These are phyloP conservation scores for Ptychoptera contaminata DNA, from an alignment of 2,888 invertebrate species.

Conservation along the genomic window DNA sequence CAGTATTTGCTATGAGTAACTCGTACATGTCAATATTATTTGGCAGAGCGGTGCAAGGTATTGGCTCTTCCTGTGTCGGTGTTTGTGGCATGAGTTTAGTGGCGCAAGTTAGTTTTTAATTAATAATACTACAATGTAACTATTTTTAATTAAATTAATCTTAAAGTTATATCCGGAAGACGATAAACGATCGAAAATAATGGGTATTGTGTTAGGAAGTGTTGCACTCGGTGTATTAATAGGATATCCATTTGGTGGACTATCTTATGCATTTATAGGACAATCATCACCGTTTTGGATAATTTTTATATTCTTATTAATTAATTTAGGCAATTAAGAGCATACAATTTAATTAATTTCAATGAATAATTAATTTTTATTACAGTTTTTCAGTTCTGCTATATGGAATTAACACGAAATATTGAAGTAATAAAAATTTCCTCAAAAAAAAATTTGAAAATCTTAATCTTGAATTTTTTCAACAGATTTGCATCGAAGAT, in stretches of 20 bases:
- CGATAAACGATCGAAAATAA: slow-evolving; percentile 40
- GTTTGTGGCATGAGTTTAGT: slow-evolving; percentile 71
- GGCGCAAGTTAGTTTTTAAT: slow-evolving; percentile 31
- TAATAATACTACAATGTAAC: not conserved
- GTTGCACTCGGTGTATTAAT: slow-evolving; percentile 64
- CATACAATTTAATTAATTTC: not conserved
- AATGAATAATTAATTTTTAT: not conserved
- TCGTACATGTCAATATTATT: slow-evolving; percentile 50
- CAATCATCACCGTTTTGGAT: slow-evolving; percentile 60
- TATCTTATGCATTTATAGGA: slow-evolving; percentile 58
- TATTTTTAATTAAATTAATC: not conserved
- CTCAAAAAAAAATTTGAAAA: not conserved
- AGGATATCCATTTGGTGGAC: slow-evolving; percentile 68
- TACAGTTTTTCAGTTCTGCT: slow-evolving; percentile 21
- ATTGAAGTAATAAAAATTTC: slow-evolving; percentile 16
- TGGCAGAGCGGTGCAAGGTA: slow-evolving; percentile 62
- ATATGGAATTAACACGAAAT: slow-evolving; percentile 24
- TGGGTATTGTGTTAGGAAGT: slow-evolving; percentile 69
- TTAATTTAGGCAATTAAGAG: slow-evolving; percentile 38
- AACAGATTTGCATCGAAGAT: slow-evolving; percentile 14
- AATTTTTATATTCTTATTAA: slow-evolving; percentile 41
- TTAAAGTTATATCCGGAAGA: slow-evolving; percentile 28
- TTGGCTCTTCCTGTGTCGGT: slow-evolving; percentile 64
- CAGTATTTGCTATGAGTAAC: slow-evolving; percentile 63
- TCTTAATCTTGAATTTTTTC: slow-evolving; percentile 7